These are phyloP conservation scores for Picus viridis DNA, from an alignment of 2,797 vertebrate genomes.

Conservation along the genomic window DNA sequence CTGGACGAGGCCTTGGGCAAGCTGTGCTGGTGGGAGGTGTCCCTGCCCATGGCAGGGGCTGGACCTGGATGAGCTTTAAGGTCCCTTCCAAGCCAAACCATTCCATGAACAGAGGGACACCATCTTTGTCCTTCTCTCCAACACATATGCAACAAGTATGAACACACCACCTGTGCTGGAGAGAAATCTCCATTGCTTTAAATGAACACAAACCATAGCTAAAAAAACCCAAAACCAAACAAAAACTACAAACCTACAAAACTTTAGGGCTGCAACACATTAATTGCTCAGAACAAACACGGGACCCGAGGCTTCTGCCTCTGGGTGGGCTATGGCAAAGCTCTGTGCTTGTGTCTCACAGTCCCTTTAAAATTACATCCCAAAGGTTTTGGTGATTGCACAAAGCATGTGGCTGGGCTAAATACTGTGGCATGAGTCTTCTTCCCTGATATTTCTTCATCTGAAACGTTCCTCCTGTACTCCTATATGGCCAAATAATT, in stretches of 20 bases:
- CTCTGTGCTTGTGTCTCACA: not conserved
- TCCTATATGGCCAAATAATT: not conserved
- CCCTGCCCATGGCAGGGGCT: too few relatives aligned
- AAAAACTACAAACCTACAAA: not conserved
- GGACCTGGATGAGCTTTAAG: too few relatives aligned
- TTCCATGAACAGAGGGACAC: too few relatives aligned
- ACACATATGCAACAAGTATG: not conserved
- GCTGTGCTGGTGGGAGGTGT: too few relatives aligned
- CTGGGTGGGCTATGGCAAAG: not conserved
- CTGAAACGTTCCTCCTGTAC: not conserved
- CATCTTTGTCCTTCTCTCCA: too few relatives aligned
- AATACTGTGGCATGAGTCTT: not conserved
- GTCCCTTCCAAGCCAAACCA: too few relatives aligned
- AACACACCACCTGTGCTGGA: not conserved
- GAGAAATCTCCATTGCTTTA: not conserved
- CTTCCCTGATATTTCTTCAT: not conserved
- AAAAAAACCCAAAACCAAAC: not conserved
- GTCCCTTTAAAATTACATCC: not conserved
- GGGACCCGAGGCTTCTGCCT: not conserved
- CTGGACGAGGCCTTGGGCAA: too few relatives aligned
- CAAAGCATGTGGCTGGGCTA: not conserved
- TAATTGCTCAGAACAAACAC: not conserved
- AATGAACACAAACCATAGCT: not conserved
- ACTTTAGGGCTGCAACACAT: not conserved
- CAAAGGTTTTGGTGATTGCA: not conserved